Percentiles rank a stretch among this genome's conserved stretches.
Conservation (phyloP, 30 jellyfish, hydroid and myxozoan species). For the Turritopsis dohrnii region DNA sequence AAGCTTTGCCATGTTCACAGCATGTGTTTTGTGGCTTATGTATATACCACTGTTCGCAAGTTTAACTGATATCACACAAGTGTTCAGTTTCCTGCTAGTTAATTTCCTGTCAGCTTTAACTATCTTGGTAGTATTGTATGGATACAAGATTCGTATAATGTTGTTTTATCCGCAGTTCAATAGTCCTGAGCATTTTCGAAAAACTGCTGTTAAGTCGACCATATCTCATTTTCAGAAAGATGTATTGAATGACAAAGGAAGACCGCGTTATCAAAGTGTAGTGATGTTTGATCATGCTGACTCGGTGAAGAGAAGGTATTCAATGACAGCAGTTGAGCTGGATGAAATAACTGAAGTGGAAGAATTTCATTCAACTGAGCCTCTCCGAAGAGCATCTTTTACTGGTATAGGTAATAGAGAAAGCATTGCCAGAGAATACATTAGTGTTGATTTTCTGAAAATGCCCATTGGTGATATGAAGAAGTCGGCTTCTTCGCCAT, state of each 20-base stretch:
- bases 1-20: conserved; percentile 56
- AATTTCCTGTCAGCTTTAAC: conserved; percentile 38
- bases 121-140: conserved; percentile 32
- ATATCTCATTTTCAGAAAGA: conserved; percentile 1
- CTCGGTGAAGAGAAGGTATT: not conserved
- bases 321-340: not conserved
- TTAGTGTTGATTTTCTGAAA: not conserved
- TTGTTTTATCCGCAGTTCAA: conserved; percentile 52
- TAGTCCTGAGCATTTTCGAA: conserved; percentile 31
- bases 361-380: not conserved
- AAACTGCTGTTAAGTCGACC: conserved; percentile 13
- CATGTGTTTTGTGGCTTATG: conserved; percentile 45
- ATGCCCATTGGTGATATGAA: not conserved
- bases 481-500: conserved; percentile 3
- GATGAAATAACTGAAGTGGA: not conserved
- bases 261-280: conserved; percentile 4
- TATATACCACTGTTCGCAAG: conserved; percentile 62
- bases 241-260: not conserved
- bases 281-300: conserved; percentile 1
- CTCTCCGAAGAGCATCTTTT: conserved; percentile 5
- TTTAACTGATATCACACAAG: conserved; percentile 20
- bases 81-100: conserved; percentile 29
- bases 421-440: not conserved
- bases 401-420: not conserved
- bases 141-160: conserved; percentile 41